Evolutionary conservation across 35 echinoderm and acorn worm genomes (phyloP).

Genomic region (Lytechinus variegatus): DNA sequence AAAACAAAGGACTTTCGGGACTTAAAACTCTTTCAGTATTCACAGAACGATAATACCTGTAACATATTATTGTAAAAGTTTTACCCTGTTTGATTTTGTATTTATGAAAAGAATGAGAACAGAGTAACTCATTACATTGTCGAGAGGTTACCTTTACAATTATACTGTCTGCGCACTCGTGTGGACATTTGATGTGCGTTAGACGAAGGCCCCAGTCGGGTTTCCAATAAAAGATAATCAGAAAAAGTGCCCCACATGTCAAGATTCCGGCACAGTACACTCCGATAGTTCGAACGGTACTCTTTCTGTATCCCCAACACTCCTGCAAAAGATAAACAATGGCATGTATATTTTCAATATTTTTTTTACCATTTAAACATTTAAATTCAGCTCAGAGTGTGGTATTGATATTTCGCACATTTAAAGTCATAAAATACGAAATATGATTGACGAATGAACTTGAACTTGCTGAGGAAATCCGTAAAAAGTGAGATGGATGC

Average conservation of each 20-base stretch:
- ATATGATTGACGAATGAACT: no score
- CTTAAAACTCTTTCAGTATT: no score
- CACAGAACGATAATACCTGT: no score
- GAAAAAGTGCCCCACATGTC: neutral
- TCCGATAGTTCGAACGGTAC: neutral
- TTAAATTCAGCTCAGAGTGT: no score
- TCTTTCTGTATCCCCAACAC: slow-evolving; percentile 32
- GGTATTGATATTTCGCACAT: no score
- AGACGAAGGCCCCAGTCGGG: slow-evolving; percentile 47
- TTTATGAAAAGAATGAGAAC: neutral
- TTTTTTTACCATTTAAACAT: no score
- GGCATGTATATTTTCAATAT: no score
- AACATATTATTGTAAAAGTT: no score
- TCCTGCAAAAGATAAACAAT: neutral
- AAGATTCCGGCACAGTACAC: neutral
- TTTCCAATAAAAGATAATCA: slow-evolving; percentile 42
- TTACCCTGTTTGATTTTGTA: neutral
- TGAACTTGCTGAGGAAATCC: no score
- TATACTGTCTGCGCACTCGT: neutral
- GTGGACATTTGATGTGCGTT: slow-evolving; percentile 4
- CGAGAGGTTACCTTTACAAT: slow-evolving; percentile 28
- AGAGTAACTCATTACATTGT: neutral
- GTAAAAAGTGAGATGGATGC: no score
- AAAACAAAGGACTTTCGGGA: no score
- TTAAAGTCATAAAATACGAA: no score